Evolutionary conservation across 2,113 vertebrate genomes (phyloP), one percentile per base, ranked within the genome.

Genomic region (Phyllopteryx taeniolatus): DNA sequence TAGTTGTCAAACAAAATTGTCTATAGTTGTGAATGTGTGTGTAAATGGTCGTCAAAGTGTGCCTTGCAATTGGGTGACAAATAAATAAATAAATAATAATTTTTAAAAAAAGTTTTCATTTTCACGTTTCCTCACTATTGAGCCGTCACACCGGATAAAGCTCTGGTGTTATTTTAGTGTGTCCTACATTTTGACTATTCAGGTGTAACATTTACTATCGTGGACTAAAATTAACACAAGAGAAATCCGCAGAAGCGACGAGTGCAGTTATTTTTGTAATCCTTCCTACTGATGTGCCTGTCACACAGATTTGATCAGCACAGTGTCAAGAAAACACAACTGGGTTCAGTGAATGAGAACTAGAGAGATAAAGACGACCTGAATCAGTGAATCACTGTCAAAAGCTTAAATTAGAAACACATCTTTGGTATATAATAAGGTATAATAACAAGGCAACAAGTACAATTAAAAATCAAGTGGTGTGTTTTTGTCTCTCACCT

Each of bases 401-500:
- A 19, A 51, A 19, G 47, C 14, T 51, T 17, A 5, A 51, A 51
- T 51, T 51, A 6, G 15, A 17, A 51, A 47, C 13, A 17, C 47
- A 51, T 51, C 6, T 51, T 15, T 15, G 47, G 47, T 5, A 51
- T 4, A 39, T 3, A 39, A 6, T 3, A 39, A 15, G 15, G 15
- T 19, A 51, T 6, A 51, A 15, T 17, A 5, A 51, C 14, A 6
- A 51, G 15, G 47, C 14, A 54, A n/a, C 8, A 10, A 7, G 20
- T 19, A 20, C 17, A 20, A 53, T 53, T 13, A 2, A 33, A 61
- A 6, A 4, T 8, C 59, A 61, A 53, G 51, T 53, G 19, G 20
- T 42, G 19, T 59, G 2, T n/a, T 53, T 53, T 62, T 65, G 35
- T 17, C 49, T 72, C 66, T 80, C 72, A 98, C 98, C 95, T 96